Evolutionary conservation across 2,113 vertebrate species (phyloP), one percentile per base, ranked within the genome.

Genomic region (Dendropsophus ebraccatus): DNA sequence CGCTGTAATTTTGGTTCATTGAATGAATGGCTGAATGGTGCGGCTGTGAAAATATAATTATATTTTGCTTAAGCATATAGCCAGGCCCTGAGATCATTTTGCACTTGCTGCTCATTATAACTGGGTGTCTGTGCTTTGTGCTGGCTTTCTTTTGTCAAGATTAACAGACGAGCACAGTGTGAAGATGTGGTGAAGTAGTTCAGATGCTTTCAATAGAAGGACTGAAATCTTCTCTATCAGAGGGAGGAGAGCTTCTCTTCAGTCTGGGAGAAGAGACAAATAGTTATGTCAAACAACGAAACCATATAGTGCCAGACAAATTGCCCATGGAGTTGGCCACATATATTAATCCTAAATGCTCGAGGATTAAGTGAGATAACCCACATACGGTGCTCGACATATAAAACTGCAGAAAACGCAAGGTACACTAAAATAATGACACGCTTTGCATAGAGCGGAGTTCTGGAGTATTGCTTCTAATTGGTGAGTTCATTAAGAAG

Each of bases 21-120:
- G 72, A 84, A 84, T 84, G 83, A 84, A 84, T 41, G 21, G 73
- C 49, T 84, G 83, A 84, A 76, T 84, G 56, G 73, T 60, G 73
- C 54, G 83, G 54, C 83, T 84, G 83, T 84, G 83, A 84, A 84
- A 84, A 84, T 84, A 84, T 84, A 84, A 84, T 84, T 84, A 84
- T 84, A 76, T 84, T 76, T 76, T 65, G 50, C 83, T 76, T 76
- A 84, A 84, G 73, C 72, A 62, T 62, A 76, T 84, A 76, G 72
- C 72, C 83, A 84, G 72, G 60, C 52, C 50, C 78, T 56, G 72
- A 76, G 83, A 84, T 84, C 83, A 84, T 84, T 84, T 84, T 84
- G 83, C 83, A 84, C 83, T 76, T 49, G 54, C 52, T 76, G 72
- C 83, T 84, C 83, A 50, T 84, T 76, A 84, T 84, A 58, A 62